Conservation (phyloP, 2,113 vertebrate species). For the Forbesichthys papilliferus region DNA sequence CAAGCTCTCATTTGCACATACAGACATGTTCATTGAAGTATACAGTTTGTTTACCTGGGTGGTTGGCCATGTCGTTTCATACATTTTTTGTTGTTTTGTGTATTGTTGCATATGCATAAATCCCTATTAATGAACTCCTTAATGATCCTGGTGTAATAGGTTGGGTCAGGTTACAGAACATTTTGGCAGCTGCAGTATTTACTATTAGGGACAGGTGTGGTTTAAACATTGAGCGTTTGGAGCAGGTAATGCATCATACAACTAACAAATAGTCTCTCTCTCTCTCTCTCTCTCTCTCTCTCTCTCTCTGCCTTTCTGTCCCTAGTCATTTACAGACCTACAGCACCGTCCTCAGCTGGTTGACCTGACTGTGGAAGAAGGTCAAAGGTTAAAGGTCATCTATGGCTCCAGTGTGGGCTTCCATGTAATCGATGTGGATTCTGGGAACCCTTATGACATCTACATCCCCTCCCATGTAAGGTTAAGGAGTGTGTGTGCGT, state of each 20-base stretch:
- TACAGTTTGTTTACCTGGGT: too few relatives aligned
- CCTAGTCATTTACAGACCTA: slow-evolving; percentile 97
- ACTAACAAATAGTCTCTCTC: background rate
- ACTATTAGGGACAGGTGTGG: too few relatives aligned
- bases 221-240: too few relatives aligned
- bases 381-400: slow-evolving; percentile 98
- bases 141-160: too few relatives aligned
- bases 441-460: slow-evolving; percentile 97
- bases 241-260: too few relatives aligned
- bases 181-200: too few relatives aligned
- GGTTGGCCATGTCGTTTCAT: too few relatives aligned
- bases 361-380: slow-evolving; percentile 97
- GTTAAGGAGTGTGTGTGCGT: slow-evolving; percentile 40
- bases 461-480: slow-evolving; percentile 98
- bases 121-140: too few relatives aligned
- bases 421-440: slow-evolving; percentile 98
- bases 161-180: too few relatives aligned
- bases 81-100: too few relatives aligned
- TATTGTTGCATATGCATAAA: too few relatives aligned
- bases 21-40: background rate
- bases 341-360: slow-evolving; percentile 95
- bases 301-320: slow-evolving; percentile 8
- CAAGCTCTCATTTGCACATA: background rate
- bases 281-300: background rate
- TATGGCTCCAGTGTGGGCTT: slow-evolving; percentile 98